phyloP scores from a whole-genome alignment of 2,797 vertebrate genomes.

The Champsocephalus esox region DNA sequence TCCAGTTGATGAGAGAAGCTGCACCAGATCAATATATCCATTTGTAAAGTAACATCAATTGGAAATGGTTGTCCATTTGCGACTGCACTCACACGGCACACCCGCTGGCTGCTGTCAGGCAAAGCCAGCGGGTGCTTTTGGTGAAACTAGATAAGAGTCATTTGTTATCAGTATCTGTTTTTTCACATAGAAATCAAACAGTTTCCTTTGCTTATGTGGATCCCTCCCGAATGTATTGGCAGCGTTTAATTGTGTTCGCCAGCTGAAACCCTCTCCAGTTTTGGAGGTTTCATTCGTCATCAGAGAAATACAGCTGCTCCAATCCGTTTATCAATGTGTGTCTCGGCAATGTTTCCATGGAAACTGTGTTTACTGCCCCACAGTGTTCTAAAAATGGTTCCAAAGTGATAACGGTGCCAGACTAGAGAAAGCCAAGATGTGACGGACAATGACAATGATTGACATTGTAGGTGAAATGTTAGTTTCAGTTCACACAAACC shows the following conservation, averaged over 20 bases:
- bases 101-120: slow-evolving; percentile 15
- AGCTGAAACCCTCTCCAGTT: slow-evolving; percentile 74
- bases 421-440: slow-evolving; percentile 80
- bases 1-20: slow-evolving; percentile 70
- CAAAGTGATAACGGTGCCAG: slow-evolving; percentile 88
- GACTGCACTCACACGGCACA: slow-evolving; percentile 36
- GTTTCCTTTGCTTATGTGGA: slow-evolving; percentile 67
- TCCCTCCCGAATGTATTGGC: slow-evolving; percentile 67
- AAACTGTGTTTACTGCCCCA: slow-evolving; percentile 90
- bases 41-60: slow-evolving; percentile 77
- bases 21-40: slow-evolving; percentile 74
- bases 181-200: slow-evolving; percentile 75
- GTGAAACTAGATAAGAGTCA: slow-evolving; percentile 70
- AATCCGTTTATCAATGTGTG: slow-evolving; percentile 88
- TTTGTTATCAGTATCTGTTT: slow-evolving; percentile 68
- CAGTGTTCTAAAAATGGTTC: slow-evolving; percentile 87
- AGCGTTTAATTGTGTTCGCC: slow-evolving; percentile 77
- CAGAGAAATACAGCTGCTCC: slow-evolving; percentile 85
- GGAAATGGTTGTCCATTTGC: slow-evolving; percentile 72
- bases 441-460: slow-evolving; percentile 72
- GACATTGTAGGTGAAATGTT: slow-evolving; percentile 73
- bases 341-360: slow-evolving; percentile 90
- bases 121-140: slow-evolving; percentile 48
- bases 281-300: slow-evolving; percentile 86
- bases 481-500: slow-evolving; percentile 26